Evolutionary conservation across 2,797 vertebrate species (phyloP).

Genomic region (Argya squamiceps): DNA sequence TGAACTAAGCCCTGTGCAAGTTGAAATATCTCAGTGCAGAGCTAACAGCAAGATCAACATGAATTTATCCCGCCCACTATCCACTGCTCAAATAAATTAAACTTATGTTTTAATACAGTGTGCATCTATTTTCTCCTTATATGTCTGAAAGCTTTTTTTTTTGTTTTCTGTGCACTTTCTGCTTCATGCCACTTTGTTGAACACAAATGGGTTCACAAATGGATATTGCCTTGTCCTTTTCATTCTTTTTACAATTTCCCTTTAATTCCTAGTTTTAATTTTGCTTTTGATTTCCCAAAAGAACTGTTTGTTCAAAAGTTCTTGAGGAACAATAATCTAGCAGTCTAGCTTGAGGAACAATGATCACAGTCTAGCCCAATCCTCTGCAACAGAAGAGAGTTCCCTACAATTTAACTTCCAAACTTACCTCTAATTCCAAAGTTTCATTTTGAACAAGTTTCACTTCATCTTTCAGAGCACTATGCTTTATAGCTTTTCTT

Average conservation of each 20-base stretch:
- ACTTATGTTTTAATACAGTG: background rate
- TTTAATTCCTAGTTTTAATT: background rate
- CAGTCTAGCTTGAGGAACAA: background rate
- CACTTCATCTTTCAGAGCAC: background rate
- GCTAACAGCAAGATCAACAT: background rate
- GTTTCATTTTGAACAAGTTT: background rate
- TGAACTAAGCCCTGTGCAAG: background rate
- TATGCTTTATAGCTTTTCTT: background rate
- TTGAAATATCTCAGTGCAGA: background rate
- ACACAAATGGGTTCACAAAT: rapidly evolving
- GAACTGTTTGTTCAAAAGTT: background rate
- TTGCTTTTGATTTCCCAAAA: background rate
- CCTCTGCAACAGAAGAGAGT: background rate
- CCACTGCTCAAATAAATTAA: background rate
- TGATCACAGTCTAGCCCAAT: background rate
- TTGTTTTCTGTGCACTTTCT: background rate
- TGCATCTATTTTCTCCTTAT: background rate
- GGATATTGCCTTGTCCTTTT: background rate
- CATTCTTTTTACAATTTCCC: background rate
- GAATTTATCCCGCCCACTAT: rapidly evolving
- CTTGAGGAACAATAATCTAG: background rate
- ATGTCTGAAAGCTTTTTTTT: background rate
- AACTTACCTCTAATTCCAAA: background rate
- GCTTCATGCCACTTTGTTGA: background rate
- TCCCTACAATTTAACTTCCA: background rate